Evolutionary conservation across 1,140 invertebrate genomes (phyloP).

Genomic region (Drosophila kohkoa): DNA sequence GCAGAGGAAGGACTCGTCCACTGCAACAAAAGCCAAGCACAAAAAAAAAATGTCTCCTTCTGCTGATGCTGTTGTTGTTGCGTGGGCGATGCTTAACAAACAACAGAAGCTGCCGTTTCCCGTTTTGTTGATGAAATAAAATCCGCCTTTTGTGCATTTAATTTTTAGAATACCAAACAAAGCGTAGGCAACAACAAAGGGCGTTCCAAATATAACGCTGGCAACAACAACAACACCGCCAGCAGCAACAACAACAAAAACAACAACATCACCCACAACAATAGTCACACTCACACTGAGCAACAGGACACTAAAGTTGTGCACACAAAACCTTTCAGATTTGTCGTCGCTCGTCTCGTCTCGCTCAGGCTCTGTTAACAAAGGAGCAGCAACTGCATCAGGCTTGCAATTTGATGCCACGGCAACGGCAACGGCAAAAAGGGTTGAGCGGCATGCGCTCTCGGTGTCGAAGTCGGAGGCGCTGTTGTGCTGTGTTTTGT

Average conservation of each 20-base stretch:
- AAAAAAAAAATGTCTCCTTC: constrained; percentile 72
- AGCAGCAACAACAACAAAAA: constrained; percentile 39
- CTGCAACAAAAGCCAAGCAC: constrained; percentile 58
- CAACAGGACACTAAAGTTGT: constrained; percentile 61
- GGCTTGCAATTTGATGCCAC: constrained; percentile 77
- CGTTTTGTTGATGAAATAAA: constrained; percentile 83
- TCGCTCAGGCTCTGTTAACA: constrained; percentile 42
- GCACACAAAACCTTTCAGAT: constrained; percentile 45
- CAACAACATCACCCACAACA: constrained; percentile 73
- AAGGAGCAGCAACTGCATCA: constrained; percentile 53
- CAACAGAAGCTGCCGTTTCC: constrained; percentile 81
- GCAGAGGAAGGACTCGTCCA: constrained; percentile 18
- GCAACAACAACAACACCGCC: constrained; percentile 32
- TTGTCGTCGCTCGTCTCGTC: constrained; percentile 22
- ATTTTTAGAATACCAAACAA: constrained; percentile 82
- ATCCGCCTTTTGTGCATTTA: constrained; percentile 83
- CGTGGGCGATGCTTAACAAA: constrained; percentile 81
- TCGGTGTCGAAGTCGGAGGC: constrained; percentile 10
- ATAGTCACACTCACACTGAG: constrained; percentile 66
- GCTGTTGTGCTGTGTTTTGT: constrained; percentile 1
- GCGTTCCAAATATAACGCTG: constrained; percentile 75
- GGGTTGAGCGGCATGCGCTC: constrained; percentile 26
- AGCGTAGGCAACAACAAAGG: constrained; percentile 80
- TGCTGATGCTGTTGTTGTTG: constrained; percentile 49
- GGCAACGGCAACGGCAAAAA: constrained; percentile 2